These are phyloP conservation scores for Temnothorax ravouxi DNA, from an alignment of 2,888 invertebrate genomes.

Conservation along the genomic window DNA sequence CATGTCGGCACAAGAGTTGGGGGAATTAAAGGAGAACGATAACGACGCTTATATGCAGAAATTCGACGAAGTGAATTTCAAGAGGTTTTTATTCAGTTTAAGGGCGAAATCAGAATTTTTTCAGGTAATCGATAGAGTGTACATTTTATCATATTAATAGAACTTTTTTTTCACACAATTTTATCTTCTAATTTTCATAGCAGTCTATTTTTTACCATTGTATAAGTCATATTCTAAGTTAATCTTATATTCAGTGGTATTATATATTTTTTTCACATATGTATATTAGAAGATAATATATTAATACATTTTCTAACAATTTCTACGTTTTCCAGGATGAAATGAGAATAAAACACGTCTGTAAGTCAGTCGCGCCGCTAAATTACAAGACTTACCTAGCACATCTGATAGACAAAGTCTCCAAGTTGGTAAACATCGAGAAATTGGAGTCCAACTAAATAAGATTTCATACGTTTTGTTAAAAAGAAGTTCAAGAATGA, in stretches of 20 bases:
- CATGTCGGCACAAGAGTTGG: conserved; percentile 91
- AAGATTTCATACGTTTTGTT: background rate
- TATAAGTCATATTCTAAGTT: background rate
- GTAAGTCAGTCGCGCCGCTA: conserved; percentile 90
- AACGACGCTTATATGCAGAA: conserved; percentile 90
- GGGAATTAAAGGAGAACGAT: conserved; percentile 91
- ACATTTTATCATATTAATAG: background rate
- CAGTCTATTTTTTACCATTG: background rate
- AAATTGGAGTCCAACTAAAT: conserved; percentile 21
- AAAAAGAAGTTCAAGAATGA: conserved; percentile 9
- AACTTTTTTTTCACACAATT: background rate
- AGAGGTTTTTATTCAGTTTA: conserved; percentile 93
- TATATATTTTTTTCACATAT: background rate
- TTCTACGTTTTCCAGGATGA: conserved; percentile 90
- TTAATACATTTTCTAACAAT: conserved; percentile 57
- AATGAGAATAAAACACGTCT: conserved; percentile 92
- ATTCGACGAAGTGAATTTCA: conserved; percentile 93
- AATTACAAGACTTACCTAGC: conserved; percentile 93
- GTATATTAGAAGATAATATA: too few relatives aligned
- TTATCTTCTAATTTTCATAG: background rate
- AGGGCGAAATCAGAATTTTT: conserved; percentile 96
- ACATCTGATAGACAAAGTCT: conserved; percentile 90
- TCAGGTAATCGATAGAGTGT: conserved; percentile 90
- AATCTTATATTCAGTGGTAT: background rate
- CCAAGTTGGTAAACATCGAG: conserved; percentile 26